phyloP scores from a whole-genome alignment of 1,140 invertebrate species.

The Anthonomus grandis region DNA sequence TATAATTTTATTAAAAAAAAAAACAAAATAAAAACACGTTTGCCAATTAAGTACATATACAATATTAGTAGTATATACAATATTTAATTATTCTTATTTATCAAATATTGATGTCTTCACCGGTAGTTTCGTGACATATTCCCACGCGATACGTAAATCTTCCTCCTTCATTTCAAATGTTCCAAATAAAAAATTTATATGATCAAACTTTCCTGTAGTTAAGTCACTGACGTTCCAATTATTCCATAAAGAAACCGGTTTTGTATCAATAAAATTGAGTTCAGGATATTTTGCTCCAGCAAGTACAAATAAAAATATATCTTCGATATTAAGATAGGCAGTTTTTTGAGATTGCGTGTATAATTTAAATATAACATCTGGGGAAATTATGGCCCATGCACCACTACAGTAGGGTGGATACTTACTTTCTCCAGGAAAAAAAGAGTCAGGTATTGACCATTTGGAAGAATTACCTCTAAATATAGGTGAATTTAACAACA shows the following conservation, averaged over 20 bases:
- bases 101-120: not conserved
- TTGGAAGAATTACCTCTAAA: constrained; percentile 67
- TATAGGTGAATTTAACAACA: constrained; percentile 49
- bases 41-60: too few relatives aligned
- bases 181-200: constrained; percentile 5
- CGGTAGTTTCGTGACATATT: not conserved
- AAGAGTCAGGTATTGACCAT: constrained; percentile 68
- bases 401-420: constrained; percentile 70
- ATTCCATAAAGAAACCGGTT: not conserved
- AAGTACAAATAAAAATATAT: constrained; percentile 75
- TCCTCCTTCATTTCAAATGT: not conserved
- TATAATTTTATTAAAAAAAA: too few relatives aligned
- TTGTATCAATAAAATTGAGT: constrained; percentile 28
- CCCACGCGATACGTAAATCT: not conserved
- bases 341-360: constrained; percentile 24
- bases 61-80: too few relatives aligned
- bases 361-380: constrained; percentile 62
- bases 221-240: not conserved
- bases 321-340: constrained; percentile 75
- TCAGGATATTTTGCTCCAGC: constrained; percentile 60
- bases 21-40: too few relatives aligned
- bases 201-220: not conserved
- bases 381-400: constrained; percentile 68
- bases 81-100: too few relatives aligned
- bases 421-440: constrained; percentile 59